phyloP scores from a whole-genome alignment of 2,797 vertebrate species.

The Serranus cabrilla region DNA sequence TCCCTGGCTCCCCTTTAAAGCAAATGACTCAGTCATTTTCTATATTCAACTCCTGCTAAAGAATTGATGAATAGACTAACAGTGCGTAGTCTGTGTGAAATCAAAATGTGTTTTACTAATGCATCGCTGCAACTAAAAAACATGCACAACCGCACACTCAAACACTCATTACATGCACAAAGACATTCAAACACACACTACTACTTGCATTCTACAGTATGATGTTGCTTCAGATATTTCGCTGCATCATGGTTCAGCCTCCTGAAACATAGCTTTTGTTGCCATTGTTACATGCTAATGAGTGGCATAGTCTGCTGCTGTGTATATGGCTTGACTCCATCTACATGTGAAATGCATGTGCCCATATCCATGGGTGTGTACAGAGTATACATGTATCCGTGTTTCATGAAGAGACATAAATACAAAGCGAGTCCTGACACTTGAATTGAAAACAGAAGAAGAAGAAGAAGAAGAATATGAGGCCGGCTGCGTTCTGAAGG shows the following conservation, averaged over 20 bases:
- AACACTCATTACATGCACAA: neutral
- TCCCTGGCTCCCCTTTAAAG: conserved; percentile 22
- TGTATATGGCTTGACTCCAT: neutral
- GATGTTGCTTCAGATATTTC: conserved; percentile 51
- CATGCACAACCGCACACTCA: conserved; percentile 13
- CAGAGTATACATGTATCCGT: neutral
- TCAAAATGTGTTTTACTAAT: conserved; percentile 55
- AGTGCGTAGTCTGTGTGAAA: conserved; percentile 44
- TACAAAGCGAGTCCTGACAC: conserved; percentile 34
- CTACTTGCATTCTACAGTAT: conserved; percentile 46
- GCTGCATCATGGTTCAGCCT: conserved; percentile 70
- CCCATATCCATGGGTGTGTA: neutral
- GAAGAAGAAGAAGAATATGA: conserved; percentile 56
- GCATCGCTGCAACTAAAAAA: conserved; percentile 39
- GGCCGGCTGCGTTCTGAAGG: conserved; percentile 48
- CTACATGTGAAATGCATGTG: conserved; percentile 1
- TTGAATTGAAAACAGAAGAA: conserved; percentile 50
- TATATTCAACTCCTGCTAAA: conserved; percentile 53
- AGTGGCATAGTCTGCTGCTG: conserved; percentile 4
- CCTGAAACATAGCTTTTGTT: conserved; percentile 7
- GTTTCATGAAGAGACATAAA: conserved; percentile 8
- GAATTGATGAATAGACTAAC: conserved; percentile 55
- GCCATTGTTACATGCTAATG: conserved; percentile 23
- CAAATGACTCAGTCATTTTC: conserved; percentile 43
- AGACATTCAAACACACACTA: conserved; percentile 4